These are phyloP conservation scores for Alectoris magna DNA, from an alignment of 2,797 vertebrate species.

Conservation along the genomic window DNA sequence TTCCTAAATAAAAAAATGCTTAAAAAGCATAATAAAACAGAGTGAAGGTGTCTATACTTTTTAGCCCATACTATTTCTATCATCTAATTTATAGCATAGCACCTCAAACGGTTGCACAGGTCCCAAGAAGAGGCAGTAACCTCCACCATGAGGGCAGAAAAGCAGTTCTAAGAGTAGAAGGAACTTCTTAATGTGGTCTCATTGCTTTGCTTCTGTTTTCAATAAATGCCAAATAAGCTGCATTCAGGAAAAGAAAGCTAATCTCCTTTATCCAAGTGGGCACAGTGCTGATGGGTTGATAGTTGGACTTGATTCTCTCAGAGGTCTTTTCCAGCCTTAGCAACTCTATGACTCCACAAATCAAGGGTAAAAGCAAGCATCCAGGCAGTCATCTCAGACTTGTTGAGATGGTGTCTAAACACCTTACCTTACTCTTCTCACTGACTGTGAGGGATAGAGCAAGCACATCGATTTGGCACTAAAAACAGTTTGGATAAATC, in stretches of 20 bases:
- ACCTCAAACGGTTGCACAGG: not conserved
- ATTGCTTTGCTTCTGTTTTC: conserved; percentile 9
- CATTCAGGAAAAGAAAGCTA: not conserved
- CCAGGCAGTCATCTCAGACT: not conserved
- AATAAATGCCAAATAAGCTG: not conserved
- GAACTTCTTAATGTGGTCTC: not conserved
- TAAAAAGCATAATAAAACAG: not conserved
- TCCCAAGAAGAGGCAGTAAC: not conserved
- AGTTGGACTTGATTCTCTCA: not conserved
- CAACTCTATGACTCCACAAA: not conserved
- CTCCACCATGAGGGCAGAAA: not conserved
- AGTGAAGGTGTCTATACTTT: not conserved
- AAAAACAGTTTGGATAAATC: not conserved
- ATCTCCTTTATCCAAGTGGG: not conserved
- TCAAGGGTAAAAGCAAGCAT: not conserved
- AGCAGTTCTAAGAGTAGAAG: not conserved
- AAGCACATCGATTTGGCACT: not conserved
- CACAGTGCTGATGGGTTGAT: not conserved
- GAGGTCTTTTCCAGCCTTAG: not conserved
- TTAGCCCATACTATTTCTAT: not conserved
- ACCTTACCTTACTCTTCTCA: not conserved
- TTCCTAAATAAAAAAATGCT: not conserved
- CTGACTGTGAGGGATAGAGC: not conserved
- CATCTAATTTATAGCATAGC: not conserved
- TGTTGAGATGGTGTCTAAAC: not conserved